These are phyloP conservation scores for Phthorimaea operculella DNA, from an alignment of 1,140 invertebrate genomes.

Conservation along the genomic window DNA sequence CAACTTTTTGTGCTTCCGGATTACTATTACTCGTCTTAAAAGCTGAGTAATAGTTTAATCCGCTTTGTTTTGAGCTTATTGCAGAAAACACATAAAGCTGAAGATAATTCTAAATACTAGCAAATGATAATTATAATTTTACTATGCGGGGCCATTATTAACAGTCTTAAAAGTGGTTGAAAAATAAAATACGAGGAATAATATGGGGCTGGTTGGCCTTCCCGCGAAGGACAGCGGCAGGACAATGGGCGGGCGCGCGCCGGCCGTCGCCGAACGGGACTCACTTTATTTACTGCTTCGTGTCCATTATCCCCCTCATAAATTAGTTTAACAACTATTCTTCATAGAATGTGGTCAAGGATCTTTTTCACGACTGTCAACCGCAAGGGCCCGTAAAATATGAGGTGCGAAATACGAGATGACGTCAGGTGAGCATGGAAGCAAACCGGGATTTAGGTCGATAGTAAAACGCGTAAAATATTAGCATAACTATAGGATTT, in stretches of 20 bases:
- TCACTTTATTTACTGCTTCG: constrained; percentile 24
- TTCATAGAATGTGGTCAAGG: constrained; percentile 29
- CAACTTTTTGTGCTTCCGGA: constrained; percentile 45
- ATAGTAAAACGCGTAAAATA: background rate
- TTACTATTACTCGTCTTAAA: constrained; percentile 8
- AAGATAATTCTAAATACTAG: too few species aligned
- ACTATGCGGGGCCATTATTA: background rate
- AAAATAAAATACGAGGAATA: constrained; percentile 16
- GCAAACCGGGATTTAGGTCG: background rate
- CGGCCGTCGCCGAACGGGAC: constrained; percentile 30
- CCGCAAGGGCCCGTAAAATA: constrained; percentile 18
- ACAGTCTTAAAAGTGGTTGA: constrained; percentile 22
- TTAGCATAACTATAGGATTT: background rate
- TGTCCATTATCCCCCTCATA: constrained; percentile 24
- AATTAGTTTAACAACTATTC: constrained; percentile 29
- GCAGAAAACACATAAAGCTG: too few species aligned
- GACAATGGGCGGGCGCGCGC: constrained; percentile 41
- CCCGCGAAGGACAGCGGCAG: constrained; percentile 39
- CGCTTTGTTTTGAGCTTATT: background rate
- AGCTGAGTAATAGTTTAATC: background rate
- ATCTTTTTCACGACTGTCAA: constrained; percentile 24
- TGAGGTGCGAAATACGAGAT: constrained; percentile 1
- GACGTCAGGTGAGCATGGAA: background rate
- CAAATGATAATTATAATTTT: too few species aligned
- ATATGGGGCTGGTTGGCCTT: constrained; percentile 36